phyloP scores from a whole-genome alignment of 2,113 vertebrate genomes.

The Hemichromis elongatus region DNA sequence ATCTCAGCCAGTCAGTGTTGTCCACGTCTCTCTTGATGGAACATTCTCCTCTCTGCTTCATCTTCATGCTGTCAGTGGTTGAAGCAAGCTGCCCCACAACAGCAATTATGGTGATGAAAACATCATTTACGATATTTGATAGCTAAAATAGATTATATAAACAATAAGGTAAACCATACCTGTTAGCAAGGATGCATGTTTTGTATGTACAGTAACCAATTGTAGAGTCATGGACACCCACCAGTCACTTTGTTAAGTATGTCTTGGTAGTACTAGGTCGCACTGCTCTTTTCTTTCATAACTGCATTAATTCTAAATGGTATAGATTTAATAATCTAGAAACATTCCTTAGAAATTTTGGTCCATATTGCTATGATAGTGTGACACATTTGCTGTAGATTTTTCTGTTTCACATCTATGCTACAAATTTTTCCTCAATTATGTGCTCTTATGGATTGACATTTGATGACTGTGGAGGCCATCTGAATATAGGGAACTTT shows the following conservation, averaged over 20 bases:
- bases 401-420: not conserved
- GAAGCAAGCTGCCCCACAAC: not conserved
- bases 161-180: not conserved
- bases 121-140: not conserved
- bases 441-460: not conserved
- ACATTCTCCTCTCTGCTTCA: not conserved
- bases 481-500: not conserved
- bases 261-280: too few species aligned
- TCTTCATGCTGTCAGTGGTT: constrained; percentile 1
- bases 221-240: not conserved
- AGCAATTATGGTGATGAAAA: not conserved
- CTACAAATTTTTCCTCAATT: not conserved
- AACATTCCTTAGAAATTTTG: not conserved
- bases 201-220: not conserved
- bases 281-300: too few species aligned
- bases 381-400: not conserved
- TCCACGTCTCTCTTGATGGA: constrained; percentile 12
- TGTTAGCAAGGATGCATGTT: not conserved
- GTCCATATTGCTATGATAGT: not conserved
- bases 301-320: too few species aligned
- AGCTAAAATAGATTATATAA: not conserved
- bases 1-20: constrained; percentile 11
- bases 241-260: too few species aligned
- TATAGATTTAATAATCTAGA: too few species aligned
- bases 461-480: not conserved